Percentiles rank a stretch among this genome's conserved stretches.
These are phyloP conservation scores for Trissolcus basalis DNA, from an alignment of 1,140 invertebrate genomes.

Conservation along the genomic window DNA sequence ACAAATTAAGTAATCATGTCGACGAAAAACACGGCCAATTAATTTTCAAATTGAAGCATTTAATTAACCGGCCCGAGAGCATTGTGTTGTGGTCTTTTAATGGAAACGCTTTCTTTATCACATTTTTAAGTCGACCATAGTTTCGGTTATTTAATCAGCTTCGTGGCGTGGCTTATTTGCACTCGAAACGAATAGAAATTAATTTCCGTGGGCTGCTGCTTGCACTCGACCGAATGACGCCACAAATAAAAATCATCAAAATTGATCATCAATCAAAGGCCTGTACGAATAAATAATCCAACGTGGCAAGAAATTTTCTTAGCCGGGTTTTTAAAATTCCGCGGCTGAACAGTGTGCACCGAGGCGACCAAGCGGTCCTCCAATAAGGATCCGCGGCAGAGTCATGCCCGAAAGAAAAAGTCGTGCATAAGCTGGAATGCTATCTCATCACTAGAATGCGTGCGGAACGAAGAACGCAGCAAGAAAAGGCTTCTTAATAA, in stretches of 20 bases:
- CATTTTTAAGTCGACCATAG: conserved; percentile 30
- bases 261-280: conserved; percentile 36
- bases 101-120: conserved; percentile 39
- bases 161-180: conserved; percentile 9
- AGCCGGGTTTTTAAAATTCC: conserved; percentile 38
- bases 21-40: background rate
- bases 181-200: conserved; percentile 28
- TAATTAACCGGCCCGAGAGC: conserved; percentile 12
- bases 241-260: conserved; percentile 19
- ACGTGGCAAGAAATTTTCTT: conserved; percentile 30
- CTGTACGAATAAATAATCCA: conserved; percentile 33
- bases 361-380: conserved; percentile 20
- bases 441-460: conserved; percentile 40
- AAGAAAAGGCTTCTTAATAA: conserved; percentile 69
- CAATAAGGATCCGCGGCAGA: conserved; percentile 36
- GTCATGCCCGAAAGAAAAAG: conserved; percentile 44
- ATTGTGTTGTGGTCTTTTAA: conserved; percentile 7
- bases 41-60: conserved; percentile 42
- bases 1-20: too few species aligned
- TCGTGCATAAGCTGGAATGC: conserved; percentile 42
- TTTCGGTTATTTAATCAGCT: conserved; percentile 38
- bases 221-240: background rate
- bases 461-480: conserved; percentile 25
- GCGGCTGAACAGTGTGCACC: conserved; percentile 13
- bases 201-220: conserved; percentile 14